phyloP scores from a whole-genome alignment of 2,888 invertebrate genomes.

The Drosophila nr. perissopoda region DNA sequence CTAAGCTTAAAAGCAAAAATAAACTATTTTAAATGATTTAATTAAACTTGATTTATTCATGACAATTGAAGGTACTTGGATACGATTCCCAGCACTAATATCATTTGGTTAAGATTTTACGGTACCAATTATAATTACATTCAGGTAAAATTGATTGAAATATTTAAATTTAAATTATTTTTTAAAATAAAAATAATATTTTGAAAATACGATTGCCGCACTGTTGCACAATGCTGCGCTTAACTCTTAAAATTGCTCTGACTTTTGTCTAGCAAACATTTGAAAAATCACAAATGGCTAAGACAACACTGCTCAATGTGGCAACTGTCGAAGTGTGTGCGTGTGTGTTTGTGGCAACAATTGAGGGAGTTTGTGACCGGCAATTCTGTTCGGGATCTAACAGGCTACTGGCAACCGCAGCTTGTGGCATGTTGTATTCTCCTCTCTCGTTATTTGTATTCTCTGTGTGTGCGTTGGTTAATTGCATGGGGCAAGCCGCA shows the following conservation, averaged over 20 bases:
- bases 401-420: constrained; percentile 34
- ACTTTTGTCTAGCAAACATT: neutral
- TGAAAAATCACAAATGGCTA: constrained; percentile 20
- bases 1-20: neutral
- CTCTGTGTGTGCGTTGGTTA: constrained; percentile 43
- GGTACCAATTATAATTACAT: neutral
- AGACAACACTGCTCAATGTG: constrained; percentile 12
- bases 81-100: neutral
- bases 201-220: neutral
- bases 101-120: neutral
- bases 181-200: neutral
- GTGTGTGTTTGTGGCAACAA: neutral
- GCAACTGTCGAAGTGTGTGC: neutral
- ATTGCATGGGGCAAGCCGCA: constrained; percentile 52
- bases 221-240: neutral
- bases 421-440: constrained; percentile 29
- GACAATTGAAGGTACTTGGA: neutral
- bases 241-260: constrained; percentile 1
- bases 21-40: neutral
- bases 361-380: constrained; percentile 1
- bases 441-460: neutral
- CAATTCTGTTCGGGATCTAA: constrained; percentile 1
- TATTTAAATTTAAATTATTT: neutral
- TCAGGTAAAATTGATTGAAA: neutral
- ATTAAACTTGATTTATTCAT: neutral